Evolutionary conservation across 2,113 vertebrate species (phyloP).

Genomic region (Labrus mixtus): DNA sequence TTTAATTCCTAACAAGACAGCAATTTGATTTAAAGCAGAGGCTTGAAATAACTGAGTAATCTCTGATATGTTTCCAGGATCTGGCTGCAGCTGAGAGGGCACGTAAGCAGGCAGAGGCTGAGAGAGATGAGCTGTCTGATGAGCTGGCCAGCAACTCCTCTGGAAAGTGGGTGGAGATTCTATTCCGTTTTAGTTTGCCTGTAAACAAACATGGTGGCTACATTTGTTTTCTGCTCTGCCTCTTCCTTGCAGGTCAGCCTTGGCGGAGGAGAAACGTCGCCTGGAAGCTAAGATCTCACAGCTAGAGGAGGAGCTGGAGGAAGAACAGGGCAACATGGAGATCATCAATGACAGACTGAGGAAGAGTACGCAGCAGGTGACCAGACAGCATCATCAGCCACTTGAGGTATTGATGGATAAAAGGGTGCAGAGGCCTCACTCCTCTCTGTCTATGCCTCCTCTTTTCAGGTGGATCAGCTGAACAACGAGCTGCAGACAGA

Average conservation of each 20-base stretch:
- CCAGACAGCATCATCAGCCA: neutral
- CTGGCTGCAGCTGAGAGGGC: slow-evolving; percentile 91
- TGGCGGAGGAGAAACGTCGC: slow-evolving; percentile 93
- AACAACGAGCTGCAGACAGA: slow-evolving; percentile 91
- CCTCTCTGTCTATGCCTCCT: neutral
- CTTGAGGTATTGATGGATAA: neutral
- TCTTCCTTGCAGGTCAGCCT: slow-evolving; percentile 82
- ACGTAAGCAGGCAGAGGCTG: slow-evolving; percentile 92
- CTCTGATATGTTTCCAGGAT: slow-evolving; percentile 80
- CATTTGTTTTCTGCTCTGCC: neutral
- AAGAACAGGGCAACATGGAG: slow-evolving; percentile 93
- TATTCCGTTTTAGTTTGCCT: neutral
- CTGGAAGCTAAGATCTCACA: slow-evolving; percentile 92
- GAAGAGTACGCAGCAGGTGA: slow-evolving; percentile 93
- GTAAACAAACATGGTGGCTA: slow-evolving; percentile 22
- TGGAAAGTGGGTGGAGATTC: slow-evolving; percentile 85
- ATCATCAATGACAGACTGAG: slow-evolving; percentile 92
- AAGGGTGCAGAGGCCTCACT: neutral
- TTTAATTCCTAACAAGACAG: neutral
- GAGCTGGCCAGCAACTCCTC: slow-evolving; percentile 90
- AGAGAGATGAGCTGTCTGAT: slow-evolving; percentile 93
- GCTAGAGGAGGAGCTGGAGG: slow-evolving; percentile 95
- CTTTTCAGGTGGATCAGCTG: slow-evolving; percentile 90
- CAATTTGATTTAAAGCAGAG: neutral
- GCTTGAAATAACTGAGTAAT: neutral